phyloP scores from a whole-genome alignment of 2,113 vertebrate genomes.

The Apistogramma diplotaenia region DNA sequence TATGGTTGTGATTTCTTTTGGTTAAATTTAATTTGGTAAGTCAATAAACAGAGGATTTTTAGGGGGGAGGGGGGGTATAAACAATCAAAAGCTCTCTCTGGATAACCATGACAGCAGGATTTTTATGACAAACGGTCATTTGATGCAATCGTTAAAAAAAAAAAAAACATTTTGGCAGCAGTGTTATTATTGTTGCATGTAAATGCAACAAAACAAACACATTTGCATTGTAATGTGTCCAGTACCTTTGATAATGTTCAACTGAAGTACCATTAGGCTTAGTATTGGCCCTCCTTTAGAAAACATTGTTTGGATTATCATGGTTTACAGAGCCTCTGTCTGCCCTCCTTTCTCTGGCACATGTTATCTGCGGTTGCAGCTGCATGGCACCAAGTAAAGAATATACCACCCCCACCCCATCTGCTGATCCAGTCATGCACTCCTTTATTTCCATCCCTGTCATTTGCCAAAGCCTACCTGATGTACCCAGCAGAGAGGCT shows the following conservation, averaged over 20 bases:
- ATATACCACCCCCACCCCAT: slow-evolving; percentile 54
- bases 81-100: neutral
- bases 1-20: neutral
- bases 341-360: slow-evolving; percentile 55
- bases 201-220: slow-evolving; percentile 32
- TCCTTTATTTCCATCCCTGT: slow-evolving; percentile 58
- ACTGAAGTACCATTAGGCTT: slow-evolving; percentile 55
- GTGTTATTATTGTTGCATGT: neutral
- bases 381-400: slow-evolving; percentile 63
- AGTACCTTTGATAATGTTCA: slow-evolving; percentile 53
- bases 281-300: slow-evolving; percentile 37
- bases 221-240: slow-evolving; percentile 55
- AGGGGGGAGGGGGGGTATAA: neutral
- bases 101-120: slow-evolving; percentile 4
- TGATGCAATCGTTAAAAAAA: slow-evolving; percentile 24
- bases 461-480: slow-evolving; percentile 60
- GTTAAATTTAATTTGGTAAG: slow-evolving; percentile 27
- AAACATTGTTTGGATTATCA: slow-evolving; percentile 57
- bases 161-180: slow-evolving; percentile 11
- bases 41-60: slow-evolving; percentile 20
- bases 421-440: slow-evolving; percentile 63
- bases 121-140: slow-evolving; percentile 23
- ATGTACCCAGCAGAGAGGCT: slow-evolving; percentile 46
- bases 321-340: slow-evolving; percentile 50
- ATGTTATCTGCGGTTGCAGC: slow-evolving; percentile 68